A percentile compares a stretch with the other conserved stretches of the same genome.
phyloP scores from a whole-genome alignment of 2,888 invertebrate species.

The Agrotis ipsilon region DNA sequence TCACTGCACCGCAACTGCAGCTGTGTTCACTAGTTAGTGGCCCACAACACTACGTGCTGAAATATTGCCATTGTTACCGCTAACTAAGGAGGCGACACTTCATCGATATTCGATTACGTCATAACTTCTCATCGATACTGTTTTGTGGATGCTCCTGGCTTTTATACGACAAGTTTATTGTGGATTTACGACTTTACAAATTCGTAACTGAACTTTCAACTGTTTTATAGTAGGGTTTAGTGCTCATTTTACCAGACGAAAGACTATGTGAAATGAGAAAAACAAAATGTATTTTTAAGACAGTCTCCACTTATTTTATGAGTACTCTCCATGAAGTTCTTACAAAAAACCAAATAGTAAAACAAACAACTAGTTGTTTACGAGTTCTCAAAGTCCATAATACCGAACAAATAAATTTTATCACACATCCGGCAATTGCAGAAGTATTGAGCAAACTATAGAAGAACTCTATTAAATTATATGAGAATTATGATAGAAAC shows the following conservation, averaged over 20 bases:
- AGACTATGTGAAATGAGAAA: constrained; percentile 40
- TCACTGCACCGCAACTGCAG: constrained; percentile 84
- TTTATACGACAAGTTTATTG: constrained; percentile 34
- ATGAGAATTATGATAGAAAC: constrained; percentile 8
- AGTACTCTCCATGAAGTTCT: constrained; percentile 49
- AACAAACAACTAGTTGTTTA: constrained; percentile 71
- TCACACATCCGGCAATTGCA: constrained; percentile 55
- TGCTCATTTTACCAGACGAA: constrained; percentile 15
- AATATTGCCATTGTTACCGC: constrained; percentile 76
- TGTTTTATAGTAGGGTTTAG: constrained; percentile 14
- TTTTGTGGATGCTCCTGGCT: constrained; percentile 22
- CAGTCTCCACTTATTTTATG: constrained; percentile 56
- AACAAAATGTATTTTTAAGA: constrained; percentile 58
- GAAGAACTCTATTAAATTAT: constrained; percentile 43
- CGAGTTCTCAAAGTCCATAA: constrained; percentile 68
- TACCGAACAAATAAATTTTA: constrained; percentile 64
- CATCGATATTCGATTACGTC: constrained; percentile 66
- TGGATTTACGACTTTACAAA: constrained; percentile 27
- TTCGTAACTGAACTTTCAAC: constrained; percentile 29
- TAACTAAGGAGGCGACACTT: constrained; percentile 67
- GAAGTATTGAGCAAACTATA: constrained; percentile 41
- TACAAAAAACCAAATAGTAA: constrained; percentile 52
- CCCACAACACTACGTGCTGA: constrained; percentile 80
- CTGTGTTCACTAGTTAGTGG: constrained; percentile 86
- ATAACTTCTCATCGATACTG: constrained; percentile 30